Evolutionary conservation across 2,113 vertebrate genomes (phyloP).

Genomic region (Pimephales promelas): DNA sequence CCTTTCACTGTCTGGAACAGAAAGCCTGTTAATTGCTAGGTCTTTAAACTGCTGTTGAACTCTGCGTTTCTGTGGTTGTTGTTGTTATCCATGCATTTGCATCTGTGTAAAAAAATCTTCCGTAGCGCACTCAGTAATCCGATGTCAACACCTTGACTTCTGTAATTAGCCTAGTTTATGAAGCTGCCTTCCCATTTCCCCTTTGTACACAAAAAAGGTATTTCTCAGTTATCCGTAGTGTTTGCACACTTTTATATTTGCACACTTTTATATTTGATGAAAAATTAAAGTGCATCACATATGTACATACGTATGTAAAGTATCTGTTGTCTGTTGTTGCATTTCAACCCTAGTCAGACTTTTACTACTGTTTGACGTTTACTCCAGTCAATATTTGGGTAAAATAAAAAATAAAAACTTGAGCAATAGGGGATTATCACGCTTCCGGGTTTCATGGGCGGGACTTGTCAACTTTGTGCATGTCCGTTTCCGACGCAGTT

Average conservation of each 20-base stretch:
- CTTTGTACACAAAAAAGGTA: constrained; percentile 40
- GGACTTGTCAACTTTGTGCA: too few species aligned
- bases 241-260: constrained; percentile 57
- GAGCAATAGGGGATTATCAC: too few species aligned
- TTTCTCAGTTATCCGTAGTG: constrained; percentile 42
- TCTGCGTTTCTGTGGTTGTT: constrained; percentile 43
- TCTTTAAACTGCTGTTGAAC: constrained; percentile 58
- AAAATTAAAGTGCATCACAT: constrained; percentile 56
- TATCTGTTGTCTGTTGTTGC: constrained; percentile 12
- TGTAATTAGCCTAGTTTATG: background rate
- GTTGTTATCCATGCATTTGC: constrained; percentile 35
- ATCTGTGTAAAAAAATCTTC: constrained; percentile 28
- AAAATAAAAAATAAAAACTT: too few species aligned
- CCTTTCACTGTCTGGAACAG: constrained; percentile 43
- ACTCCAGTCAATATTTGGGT: too few species aligned
- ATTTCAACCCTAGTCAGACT: background rate
- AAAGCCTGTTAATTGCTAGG: constrained; percentile 59
- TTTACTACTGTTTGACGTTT: too few species aligned
- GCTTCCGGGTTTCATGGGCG: too few species aligned
- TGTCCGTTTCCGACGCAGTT: too few species aligned
- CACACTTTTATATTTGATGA: constrained; percentile 53
- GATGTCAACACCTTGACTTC: background rate
- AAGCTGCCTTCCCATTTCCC: constrained; percentile 22
- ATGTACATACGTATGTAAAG: constrained; percentile 46
- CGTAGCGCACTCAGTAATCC: constrained; percentile 7